Base-by-base conservation (phyloP, 2,888 invertebrate genomes). In the Hirtodrosophila trivittata region DNA sequence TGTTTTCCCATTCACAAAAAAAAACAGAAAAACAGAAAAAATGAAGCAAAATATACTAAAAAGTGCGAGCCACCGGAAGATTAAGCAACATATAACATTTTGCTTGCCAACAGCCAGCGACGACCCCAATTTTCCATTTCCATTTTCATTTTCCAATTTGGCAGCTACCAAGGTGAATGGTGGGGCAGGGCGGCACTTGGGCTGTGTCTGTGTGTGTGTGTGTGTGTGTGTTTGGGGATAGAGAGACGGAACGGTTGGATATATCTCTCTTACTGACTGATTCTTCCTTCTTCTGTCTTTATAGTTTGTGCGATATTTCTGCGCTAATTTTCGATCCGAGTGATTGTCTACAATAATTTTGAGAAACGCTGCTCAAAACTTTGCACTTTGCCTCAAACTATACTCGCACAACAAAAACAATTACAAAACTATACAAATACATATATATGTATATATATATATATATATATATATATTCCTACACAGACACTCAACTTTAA, bases 311-410 rank as follows among this genome's bases (percentile, higher is more conserved):
- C 52, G 35, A 37, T 35, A n/a, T 37, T 51, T 28, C 2, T 56
- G 51, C 51, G 60, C 58, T 75, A 77, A 74, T 74, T 77, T 75
- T 77, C 74, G 77, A 47, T n/a, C 49, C 50, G 45, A 76, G 45
- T 68, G 59, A 67, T 65, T 72, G 74, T 73, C 77, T 56, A 69
- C 75, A 77, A 77, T 77, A 70, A 77, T 77, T 75, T 77, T 75
- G 75, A 66, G 47, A 77, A 60, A 77, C 77, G 66, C 54, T 66
- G 70, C 74, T 51, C 28, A 69, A 66, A 77, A 65, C 64, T 59
- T 46, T 76, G 68, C 66, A 66, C 71, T 70, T 56, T 72, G 60
- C 66, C 50, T 58, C 50, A 16, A 37, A 54, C 54, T 38, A 55
- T 8, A 28, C 28, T 3, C 9, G 9, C 9, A 28, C 30, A 45